Evolutionary conservation across 2,797 vertebrate species (phyloP).

Genomic region (Pygocentrus nattereri): DNA sequence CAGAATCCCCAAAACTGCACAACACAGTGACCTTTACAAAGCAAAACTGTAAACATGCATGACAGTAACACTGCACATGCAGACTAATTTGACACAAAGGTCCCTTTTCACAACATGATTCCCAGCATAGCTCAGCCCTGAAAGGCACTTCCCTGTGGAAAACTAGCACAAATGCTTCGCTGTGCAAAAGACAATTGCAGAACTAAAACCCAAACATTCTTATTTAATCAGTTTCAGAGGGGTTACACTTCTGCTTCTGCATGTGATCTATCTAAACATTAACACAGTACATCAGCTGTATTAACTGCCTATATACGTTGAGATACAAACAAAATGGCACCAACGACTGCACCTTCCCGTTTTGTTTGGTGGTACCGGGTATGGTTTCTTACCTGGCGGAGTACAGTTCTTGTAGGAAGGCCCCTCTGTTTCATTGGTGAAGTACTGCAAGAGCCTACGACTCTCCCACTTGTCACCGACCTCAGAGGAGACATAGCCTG

Average conservation of each 20-base stretch:
- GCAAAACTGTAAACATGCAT: conserved; percentile 1
- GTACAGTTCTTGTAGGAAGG: conserved; percentile 82
- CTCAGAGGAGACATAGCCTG: conserved; percentile 73
- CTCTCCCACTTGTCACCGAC: conserved; percentile 72
- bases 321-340: neutral
- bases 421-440: conserved; percentile 66
- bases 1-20: conserved; percentile 4
- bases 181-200: conserved; percentile 13
- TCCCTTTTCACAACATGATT: conserved; percentile 2
- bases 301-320: neutral
- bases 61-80: conserved; percentile 7
- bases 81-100: conserved; percentile 10
- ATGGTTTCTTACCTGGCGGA: conserved; percentile 80
- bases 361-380: too few species aligned
- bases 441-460: conserved; percentile 78
- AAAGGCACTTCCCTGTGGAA: neutral
- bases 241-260: conserved; percentile 4
- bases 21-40: conserved; percentile 40
- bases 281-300: neutral
- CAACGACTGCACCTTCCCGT: too few species aligned
- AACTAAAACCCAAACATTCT: conserved; percentile 34
- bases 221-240: conserved; percentile 10
- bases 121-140: neutral
- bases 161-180: neutral
- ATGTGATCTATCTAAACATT: neutral